Percentiles rank a stretch among this genome's conserved stretches.
These are phyloP conservation scores for Rhopalosiphum maidis DNA, from an alignment of 1,140 invertebrate species.

Conservation along the genomic window DNA sequence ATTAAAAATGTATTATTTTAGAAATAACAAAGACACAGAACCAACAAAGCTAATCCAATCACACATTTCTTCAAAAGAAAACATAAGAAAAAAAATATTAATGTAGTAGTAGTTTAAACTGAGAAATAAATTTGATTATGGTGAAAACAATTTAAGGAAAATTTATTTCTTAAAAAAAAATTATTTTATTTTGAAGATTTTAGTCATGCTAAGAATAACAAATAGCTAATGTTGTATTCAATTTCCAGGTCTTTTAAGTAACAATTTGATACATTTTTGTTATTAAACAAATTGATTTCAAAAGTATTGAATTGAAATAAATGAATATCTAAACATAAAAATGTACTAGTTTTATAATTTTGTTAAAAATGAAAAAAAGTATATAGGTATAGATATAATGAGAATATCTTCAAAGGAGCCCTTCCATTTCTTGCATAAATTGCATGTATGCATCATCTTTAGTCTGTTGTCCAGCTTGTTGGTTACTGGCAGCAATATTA, in stretches of 20 bases:
- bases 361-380: background rate
- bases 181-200: background rate
- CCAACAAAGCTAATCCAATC: background rate
- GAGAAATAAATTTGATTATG: background rate
- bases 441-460: constrained; percentile 98
- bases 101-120: background rate
- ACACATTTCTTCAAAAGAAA: background rate
- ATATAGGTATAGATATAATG: background rate
- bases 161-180: background rate
- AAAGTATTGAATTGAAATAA: background rate
- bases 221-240: background rate
- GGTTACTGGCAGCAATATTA: constrained; percentile 60
- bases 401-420: constrained; percentile 72
- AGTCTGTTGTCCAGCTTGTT: constrained; percentile 69
- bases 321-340: background rate
- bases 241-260: background rate
- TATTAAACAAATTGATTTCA: background rate
- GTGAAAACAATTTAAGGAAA: background rate
- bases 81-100: background rate
- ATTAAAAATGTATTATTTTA: background rate
- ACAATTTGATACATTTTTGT: background rate
- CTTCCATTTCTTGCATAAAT: constrained; percentile 99
- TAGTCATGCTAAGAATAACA: background rate
- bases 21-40: background rate
- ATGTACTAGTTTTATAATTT: constrained; percentile 22